These are phyloP conservation scores for Origma solitaria DNA, from an alignment of 2,113 vertebrate species.

Conservation along the genomic window DNA sequence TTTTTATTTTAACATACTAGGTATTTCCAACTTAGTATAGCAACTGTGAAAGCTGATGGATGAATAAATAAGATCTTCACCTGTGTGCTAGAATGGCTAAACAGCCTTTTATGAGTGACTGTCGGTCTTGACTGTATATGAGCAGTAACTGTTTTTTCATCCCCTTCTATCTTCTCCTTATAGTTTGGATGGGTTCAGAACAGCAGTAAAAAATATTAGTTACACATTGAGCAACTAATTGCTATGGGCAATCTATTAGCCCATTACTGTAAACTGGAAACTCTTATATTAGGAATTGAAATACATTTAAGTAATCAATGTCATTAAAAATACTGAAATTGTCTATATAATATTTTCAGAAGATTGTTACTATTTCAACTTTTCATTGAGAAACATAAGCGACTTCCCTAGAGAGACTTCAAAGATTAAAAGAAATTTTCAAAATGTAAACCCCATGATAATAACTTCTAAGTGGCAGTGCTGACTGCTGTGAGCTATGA, in stretches of 20 bases:
- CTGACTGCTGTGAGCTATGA: background rate
- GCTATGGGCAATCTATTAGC: background rate
- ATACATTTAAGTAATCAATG: background rate
- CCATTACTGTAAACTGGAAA: background rate
- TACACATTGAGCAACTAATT: background rate
- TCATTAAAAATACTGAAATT: slow-evolving; percentile 16
- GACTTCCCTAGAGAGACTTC: background rate
- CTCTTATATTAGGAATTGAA: background rate
- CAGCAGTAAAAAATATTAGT: background rate
- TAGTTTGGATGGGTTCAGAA: background rate
- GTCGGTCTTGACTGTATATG: background rate
- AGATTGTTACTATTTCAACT: background rate
- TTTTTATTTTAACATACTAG: background rate
- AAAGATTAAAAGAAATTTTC: slow-evolving; percentile 23
- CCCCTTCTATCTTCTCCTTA: background rate
- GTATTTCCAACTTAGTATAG: background rate
- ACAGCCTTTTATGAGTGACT: background rate
- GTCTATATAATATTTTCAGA: background rate
- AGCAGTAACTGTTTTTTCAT: background rate
- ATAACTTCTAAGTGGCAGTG: background rate
- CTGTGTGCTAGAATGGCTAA: background rate
- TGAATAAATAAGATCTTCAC: background rate
- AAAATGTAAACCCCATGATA: background rate
- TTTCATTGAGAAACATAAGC: slow-evolving; percentile 6
- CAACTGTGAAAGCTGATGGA: background rate